These are phyloP conservation scores for Schrankia costaestrigalis DNA, from an alignment of 2,888 invertebrate genomes.

Conservation along the genomic window DNA sequence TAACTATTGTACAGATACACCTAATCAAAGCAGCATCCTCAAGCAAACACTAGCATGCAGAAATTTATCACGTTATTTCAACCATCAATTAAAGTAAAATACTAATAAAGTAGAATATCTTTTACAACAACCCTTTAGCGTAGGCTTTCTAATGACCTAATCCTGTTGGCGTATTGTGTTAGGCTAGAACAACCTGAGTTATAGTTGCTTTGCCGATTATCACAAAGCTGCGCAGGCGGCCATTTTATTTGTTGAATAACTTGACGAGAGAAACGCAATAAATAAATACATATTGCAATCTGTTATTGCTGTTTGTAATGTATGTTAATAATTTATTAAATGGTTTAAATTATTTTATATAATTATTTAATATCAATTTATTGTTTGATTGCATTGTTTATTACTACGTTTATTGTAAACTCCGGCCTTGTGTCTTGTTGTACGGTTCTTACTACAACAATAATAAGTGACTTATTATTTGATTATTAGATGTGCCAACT, in stretches of 20 bases:
- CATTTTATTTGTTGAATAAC: constrained; percentile 48
- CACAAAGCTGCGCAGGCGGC: constrained; percentile 46
- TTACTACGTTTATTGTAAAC: too few relatives aligned
- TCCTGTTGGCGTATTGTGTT: constrained; percentile 45
- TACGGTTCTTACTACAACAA: too few relatives aligned
- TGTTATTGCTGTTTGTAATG: not conserved
- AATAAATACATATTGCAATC: constrained; percentile 15
- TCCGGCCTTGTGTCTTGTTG: too few relatives aligned
- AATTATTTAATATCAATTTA: too few relatives aligned
- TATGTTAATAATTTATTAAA: too few relatives aligned
- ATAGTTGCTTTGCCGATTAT: constrained; percentile 47
- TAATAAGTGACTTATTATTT: too few relatives aligned
- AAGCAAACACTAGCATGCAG: not conserved
- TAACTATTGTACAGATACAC: too few relatives aligned
- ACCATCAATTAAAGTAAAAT: constrained; percentile 10
- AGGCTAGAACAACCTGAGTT: constrained; percentile 39
- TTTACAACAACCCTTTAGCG: constrained; percentile 23
- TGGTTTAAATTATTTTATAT: too few relatives aligned
- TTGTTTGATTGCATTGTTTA: too few relatives aligned
- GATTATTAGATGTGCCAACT: too few relatives aligned
- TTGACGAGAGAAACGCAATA: constrained; percentile 35
- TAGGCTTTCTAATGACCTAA: constrained; percentile 47
- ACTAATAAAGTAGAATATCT: constrained; percentile 15
- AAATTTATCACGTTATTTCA: constrained; percentile 3
- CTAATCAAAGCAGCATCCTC: too few relatives aligned